phyloP scores from a whole-genome alignment of 1,140 invertebrate genomes.

The Euura saliciscinereae region DNA sequence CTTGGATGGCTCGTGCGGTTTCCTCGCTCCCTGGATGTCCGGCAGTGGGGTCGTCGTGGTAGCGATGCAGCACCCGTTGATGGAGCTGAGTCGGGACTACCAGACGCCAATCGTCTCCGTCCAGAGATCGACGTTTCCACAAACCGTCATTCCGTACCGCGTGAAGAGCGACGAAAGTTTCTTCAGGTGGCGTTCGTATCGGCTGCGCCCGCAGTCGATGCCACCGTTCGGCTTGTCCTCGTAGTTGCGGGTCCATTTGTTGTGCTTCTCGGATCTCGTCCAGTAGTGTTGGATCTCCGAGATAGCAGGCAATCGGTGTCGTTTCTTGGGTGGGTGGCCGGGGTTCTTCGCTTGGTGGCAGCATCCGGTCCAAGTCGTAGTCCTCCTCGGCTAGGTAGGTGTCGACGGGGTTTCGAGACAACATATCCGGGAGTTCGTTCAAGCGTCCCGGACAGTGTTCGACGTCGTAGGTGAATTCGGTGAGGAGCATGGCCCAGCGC shows the following conservation, averaged over 20 bases:
- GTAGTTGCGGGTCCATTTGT: constrained; percentile 9
- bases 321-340: too few relatives aligned
- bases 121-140: neutral
- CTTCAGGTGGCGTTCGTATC: neutral
- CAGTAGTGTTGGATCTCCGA: neutral
- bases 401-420: constrained; percentile 8
- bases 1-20: constrained; percentile 23
- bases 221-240: neutral
- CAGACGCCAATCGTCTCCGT: constrained; percentile 14
- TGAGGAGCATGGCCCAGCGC: constrained; percentile 37
- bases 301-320: neutral
- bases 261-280: constrained; percentile 11
- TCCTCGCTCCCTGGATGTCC: constrained; percentile 31
- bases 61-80: constrained; percentile 18
- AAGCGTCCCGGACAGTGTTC: constrained; percentile 31
- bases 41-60: constrained; percentile 25
- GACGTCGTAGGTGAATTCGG: constrained; percentile 33
- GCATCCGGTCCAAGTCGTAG: too few relatives aligned
- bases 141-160: neutral
- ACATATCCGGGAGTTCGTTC: constrained; percentile 37
- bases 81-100: constrained; percentile 11
- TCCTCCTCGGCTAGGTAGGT: neutral
- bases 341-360: too few relatives aligned
- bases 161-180: neutral
- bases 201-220: neutral